Evolutionary conservation across 2,113 vertebrate species (phyloP).

Genomic region (Mesoclemmys tuberculata): DNA sequence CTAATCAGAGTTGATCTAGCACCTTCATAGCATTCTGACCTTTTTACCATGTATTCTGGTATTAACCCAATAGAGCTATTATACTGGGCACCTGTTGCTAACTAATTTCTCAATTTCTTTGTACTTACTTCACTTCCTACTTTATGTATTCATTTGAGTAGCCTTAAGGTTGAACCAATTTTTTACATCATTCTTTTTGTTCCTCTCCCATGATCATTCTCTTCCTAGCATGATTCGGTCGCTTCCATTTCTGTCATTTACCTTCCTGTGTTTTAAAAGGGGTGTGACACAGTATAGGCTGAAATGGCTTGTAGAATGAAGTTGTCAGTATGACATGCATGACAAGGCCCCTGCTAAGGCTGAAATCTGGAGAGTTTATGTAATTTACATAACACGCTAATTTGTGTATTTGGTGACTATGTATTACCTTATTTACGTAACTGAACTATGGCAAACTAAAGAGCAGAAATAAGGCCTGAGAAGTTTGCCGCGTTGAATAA

Average conservation of each 20-base stretch:
- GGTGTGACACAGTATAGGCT: background rate
- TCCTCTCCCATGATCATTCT: background rate
- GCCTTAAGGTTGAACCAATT: background rate
- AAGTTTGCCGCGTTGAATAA: background rate
- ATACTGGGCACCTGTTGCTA: background rate
- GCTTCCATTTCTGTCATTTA: background rate
- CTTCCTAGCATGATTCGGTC: background rate
- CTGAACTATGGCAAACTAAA: background rate
- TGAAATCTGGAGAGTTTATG: background rate
- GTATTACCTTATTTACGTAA: background rate
- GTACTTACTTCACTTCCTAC: background rate
- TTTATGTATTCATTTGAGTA: conserved; percentile 12
- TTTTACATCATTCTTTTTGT: background rate
- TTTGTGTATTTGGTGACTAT: background rate
- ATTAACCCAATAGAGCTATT: background rate
- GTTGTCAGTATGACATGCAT: background rate
- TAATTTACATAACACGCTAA: background rate
- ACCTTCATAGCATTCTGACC: background rate
- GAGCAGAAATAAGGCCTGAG: background rate
- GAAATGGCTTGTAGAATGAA: background rate
- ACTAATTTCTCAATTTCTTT: background rate
- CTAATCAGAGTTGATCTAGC: background rate
- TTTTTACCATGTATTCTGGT: background rate
- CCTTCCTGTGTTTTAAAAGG: background rate
- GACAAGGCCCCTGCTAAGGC: background rate